Base-by-base conservation (phyloP, 2,113 vertebrate genomes). In the Calyptommatus sinebrachiatus region DNA sequence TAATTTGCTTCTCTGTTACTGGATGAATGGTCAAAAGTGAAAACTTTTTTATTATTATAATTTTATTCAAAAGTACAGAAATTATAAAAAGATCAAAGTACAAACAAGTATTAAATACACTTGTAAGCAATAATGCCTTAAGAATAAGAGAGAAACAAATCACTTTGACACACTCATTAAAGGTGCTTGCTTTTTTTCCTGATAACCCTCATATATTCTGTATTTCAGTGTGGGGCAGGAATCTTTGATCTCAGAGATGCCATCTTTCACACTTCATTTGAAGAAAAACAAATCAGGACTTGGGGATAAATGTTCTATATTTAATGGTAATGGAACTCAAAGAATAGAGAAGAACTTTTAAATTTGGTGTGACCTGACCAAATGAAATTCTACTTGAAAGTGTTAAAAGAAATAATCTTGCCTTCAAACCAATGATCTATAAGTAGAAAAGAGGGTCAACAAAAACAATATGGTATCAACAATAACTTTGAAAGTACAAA, bases 291-390 rank as follows among this genome's bases (percentile, higher is more conserved):
- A 65, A 72, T 31, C 63, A 41, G 14, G 26, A 61, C 21, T 63
- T 79, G 28, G 31, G 35, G 61, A 6, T 73, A 65, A 72, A 31
- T 48, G 21, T 79, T 41, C 22, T 48, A 7, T 79, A 57, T 45
- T 26, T 73, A 73, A 80, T 31, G 67, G 57, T 66, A 80, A 80
- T 73, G 48, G 41, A 31, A 35, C 22, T 41, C 71, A 21, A 73
- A 73, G 46, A 80, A 74, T 26, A 28, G n/a, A 72, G 28, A 31
- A 18, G 41, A 20, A 9, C 63, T 57, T 80, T 74, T 80, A 28
- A 73, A 80, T 65, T n/a, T 28, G 48, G 57, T 57, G 35, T 45
- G 29, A 29, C 71, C 48, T 16, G 6, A 16, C 16, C 29, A n/a
- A 73, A 73, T 80, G 29, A 80, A 66, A 73, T 73, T 73, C 35